A percentile compares a stretch with the other conserved stretches of the same genome.
Conservation (phyloP, 2,797 vertebrate genomes). For the Acipenser transmontanus region DNA sequence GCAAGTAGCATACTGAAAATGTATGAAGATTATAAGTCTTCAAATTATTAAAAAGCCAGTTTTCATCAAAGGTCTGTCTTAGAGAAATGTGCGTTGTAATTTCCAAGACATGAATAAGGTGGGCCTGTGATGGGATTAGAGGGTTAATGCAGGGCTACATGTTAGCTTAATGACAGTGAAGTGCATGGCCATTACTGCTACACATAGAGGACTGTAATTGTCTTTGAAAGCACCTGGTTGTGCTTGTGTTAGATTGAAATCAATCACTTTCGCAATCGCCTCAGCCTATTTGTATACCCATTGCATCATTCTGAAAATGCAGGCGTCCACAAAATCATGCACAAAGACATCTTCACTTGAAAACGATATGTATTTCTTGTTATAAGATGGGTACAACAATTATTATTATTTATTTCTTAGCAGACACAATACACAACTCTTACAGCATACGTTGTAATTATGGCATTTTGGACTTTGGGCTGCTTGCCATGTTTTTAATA, state of each 20-base stretch:
- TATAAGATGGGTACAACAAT: background rate
- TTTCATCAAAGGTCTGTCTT: conserved; percentile 49
- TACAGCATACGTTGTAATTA: no score
- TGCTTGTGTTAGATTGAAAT: conserved; percentile 73
- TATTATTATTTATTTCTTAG: no score
- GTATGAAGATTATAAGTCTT: no score
- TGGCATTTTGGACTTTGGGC: no score
- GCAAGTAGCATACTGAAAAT: no score
- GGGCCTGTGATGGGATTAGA: conserved; percentile 70
- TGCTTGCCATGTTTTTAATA: no score
- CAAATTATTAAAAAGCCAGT: no score
- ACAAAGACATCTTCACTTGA: conserved; percentile 23
- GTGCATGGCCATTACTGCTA: conserved; percentile 70
- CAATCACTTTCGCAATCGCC: conserved; percentile 66
- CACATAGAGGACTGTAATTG: conserved; percentile 73
- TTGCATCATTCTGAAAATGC: conserved; percentile 54
- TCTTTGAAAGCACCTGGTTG: conserved; percentile 84
- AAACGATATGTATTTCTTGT: background rate
- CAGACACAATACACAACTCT: no score
- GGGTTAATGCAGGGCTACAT: conserved; percentile 76
- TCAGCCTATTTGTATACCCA: conserved; percentile 67
- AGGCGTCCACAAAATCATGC: conserved; percentile 55
- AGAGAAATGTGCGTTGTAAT: conserved; percentile 47
- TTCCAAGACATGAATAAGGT: conserved; percentile 59
- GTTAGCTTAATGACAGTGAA: conserved; percentile 76